phyloP scores from a whole-genome alignment of 2,797 vertebrate species.

The Brachyalestes nurse region DNA sequence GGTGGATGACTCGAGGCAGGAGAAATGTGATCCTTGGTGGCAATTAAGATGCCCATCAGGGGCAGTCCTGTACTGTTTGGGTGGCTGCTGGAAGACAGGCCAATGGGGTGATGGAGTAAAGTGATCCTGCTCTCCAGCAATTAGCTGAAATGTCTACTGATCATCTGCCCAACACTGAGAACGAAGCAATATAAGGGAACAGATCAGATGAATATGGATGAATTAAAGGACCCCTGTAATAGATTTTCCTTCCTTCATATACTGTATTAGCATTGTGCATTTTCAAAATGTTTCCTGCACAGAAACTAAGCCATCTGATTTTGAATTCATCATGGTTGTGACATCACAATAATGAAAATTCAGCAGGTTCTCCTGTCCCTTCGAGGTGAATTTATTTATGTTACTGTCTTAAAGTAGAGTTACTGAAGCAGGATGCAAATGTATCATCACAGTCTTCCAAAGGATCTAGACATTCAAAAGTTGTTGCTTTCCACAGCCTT shows the following conservation, averaged over 20 bases:
- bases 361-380: too few species aligned
- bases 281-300: too few species aligned
- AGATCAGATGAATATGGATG: neutral
- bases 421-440: too few species aligned
- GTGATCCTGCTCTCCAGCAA: conserved; percentile 73
- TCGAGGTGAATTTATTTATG: too few species aligned
- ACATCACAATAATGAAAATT: too few species aligned
- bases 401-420: too few species aligned
- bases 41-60: conserved; percentile 70
- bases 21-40: conserved; percentile 73
- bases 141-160: conserved; percentile 69
- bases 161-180: conserved; percentile 42
- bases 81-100: conserved; percentile 57
- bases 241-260: neutral
- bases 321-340: too few species aligned
- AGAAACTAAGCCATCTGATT: too few species aligned
- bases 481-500: too few species aligned
- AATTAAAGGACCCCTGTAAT: neutral
- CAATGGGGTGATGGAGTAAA: conserved; percentile 63
- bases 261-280: too few species aligned
- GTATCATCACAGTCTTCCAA: too few species aligned
- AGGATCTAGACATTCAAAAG: too few species aligned
- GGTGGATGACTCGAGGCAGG: neutral
- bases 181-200: conserved; percentile 20
- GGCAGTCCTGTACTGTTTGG: conserved; percentile 60